phyloP scores from a whole-genome alignment of 2,797 vertebrate genomes.

The Sebastes cheni region DNA sequence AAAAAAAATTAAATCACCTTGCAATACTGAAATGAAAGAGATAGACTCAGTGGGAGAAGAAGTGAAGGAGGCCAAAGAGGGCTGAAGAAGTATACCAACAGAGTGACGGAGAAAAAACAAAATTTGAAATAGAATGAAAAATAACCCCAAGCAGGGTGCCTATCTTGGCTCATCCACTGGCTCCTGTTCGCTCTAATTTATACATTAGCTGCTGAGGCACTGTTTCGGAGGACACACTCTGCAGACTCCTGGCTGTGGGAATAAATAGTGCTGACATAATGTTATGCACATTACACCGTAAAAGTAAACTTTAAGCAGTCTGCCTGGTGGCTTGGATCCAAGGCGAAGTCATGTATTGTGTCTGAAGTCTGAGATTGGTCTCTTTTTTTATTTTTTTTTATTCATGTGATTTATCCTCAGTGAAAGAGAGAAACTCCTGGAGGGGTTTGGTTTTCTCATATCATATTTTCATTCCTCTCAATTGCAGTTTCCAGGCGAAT shows the following conservation, averaged over 20 bases:
- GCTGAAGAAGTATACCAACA: background rate
- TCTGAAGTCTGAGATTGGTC: conserved; percentile 57
- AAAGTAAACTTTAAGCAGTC: conserved; percentile 52
- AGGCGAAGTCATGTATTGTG: conserved; percentile 34
- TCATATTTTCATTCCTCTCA: conserved; percentile 21
- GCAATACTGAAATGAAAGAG: background rate
- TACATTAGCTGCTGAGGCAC: conserved; percentile 54
- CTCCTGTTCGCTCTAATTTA: conserved; percentile 54
- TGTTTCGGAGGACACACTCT: conserved; percentile 41
- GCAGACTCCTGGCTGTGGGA: conserved; percentile 44
- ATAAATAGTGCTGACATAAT: conserved; percentile 62
- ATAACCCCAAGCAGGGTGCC: conserved; percentile 20
- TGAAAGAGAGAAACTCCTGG: conserved; percentile 23
- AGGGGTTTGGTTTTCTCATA: conserved; percentile 9
- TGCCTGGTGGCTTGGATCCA: conserved; percentile 28
- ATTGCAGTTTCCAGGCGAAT: conserved; percentile 27
- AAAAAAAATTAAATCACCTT: conserved; percentile 2
- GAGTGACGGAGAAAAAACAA: background rate
- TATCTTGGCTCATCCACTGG: conserved; percentile 32
- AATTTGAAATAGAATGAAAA: conserved; percentile 52
- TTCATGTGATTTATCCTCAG: conserved; percentile 40
- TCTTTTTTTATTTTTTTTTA: background rate
- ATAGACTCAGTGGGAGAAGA: background rate
- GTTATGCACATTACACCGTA: conserved; percentile 45
- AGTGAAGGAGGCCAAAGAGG: background rate